Conservation (phyloP, 2,113 vertebrate species). For the Gasterosteus aculeatus region DNA sequence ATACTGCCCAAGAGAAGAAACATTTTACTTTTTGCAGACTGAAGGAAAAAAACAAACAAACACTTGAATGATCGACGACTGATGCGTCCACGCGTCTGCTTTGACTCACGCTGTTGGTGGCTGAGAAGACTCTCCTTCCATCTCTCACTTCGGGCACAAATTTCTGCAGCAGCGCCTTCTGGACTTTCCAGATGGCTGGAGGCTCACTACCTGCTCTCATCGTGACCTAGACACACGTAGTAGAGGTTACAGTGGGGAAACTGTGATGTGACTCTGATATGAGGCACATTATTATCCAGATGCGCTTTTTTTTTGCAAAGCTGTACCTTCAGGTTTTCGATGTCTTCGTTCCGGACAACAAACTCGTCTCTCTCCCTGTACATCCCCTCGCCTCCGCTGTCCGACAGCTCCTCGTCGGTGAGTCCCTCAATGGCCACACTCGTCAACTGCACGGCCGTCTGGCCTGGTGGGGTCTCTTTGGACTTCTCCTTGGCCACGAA, state of each 20-base stretch:
- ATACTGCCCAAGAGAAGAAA: slow-evolving; percentile 81
- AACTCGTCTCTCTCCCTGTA: slow-evolving; percentile 98
- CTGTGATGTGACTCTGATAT: not conserved
- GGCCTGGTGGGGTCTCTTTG: slow-evolving; percentile 78
- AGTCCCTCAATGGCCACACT: slow-evolving; percentile 92
- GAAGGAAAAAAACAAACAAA: not conserved
- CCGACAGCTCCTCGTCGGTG: slow-evolving; percentile 91
- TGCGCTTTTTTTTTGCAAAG: not conserved
- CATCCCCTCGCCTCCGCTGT: slow-evolving; percentile 97
- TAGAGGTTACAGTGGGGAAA: not conserved
- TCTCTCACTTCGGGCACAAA: slow-evolving; percentile 97
- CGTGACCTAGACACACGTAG: slow-evolving; percentile 81
- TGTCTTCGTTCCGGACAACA: slow-evolving; percentile 97
- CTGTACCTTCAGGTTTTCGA: slow-evolving; percentile 90
- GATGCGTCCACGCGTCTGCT: not conserved
- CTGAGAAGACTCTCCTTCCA: slow-evolving; percentile 94
- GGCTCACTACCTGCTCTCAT: slow-evolving; percentile 91
- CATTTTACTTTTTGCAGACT: not conserved
- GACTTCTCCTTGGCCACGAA: slow-evolving; percentile 61
- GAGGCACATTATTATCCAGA: not conserved
- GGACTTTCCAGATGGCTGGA: slow-evolving; percentile 99
- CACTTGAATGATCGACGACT: not conserved
- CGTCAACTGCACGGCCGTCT: slow-evolving; percentile 83
- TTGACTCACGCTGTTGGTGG: slow-evolving; percentile 95
- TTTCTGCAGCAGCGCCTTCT: slow-evolving; percentile 97